A percentile compares a stretch with the other conserved stretches of the same genome.
Evolutionary conservation across 2,113 vertebrate genomes (phyloP).

Genomic region (Crypturellus undulatus): DNA sequence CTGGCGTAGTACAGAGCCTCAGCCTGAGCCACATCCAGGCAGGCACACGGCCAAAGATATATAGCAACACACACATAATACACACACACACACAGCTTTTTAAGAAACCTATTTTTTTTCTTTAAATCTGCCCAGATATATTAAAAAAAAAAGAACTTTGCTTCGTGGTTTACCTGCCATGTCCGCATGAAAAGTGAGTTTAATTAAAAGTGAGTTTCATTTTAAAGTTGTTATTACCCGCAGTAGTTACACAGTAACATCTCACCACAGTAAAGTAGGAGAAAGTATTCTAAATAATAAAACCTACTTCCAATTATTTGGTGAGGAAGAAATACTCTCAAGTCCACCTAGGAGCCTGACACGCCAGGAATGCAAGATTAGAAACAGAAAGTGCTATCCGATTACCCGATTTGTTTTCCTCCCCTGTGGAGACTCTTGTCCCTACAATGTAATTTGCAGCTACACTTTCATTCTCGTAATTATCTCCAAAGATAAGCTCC

Average conservation of each 20-base stretch:
- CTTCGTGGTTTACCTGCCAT: neutral
- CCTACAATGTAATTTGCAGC: neutral
- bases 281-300: neutral
- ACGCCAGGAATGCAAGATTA: neutral
- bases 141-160: neutral
- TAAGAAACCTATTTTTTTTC: neutral
- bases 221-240: neutral
- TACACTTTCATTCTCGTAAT: neutral
- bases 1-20: neutral
- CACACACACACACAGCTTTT: neutral
- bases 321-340: neutral
- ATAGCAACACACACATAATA: no score
- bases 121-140: neutral
- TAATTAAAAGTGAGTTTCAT: neutral
- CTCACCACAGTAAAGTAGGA: neutral
- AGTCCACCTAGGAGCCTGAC: neutral
- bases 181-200: neutral
- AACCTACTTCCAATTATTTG: neutral
- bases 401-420: neutral
- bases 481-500: neutral
- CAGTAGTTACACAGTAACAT: neutral
- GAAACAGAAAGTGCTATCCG: neutral
- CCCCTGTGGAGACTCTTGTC: neutral
- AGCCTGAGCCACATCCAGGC: rapidly evolving
- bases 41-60: neutral